Percentiles rank a stretch among this genome's conserved stretches.
These are phyloP conservation scores for Pachyramphus minor DNA, from an alignment of 2,113 vertebrate genomes.

Conservation along the genomic window DNA sequence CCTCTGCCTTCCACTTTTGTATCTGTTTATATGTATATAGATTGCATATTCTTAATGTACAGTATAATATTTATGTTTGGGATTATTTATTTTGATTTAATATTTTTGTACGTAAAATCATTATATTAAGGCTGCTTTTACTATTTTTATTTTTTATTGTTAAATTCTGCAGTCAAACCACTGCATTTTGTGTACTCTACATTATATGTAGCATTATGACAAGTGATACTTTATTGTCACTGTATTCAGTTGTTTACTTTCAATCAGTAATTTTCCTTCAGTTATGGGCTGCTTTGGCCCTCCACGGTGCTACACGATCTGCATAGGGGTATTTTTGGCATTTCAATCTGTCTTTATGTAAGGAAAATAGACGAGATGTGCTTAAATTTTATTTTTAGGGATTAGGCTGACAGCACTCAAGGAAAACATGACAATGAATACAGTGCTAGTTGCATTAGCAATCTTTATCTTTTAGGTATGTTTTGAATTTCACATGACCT, in stretches of 20 bases:
- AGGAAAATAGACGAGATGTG: constrained; percentile 49
- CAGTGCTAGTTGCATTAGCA: constrained; percentile 60
- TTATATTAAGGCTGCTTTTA: constrained; percentile 76
- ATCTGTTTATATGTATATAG: constrained; percentile 60
- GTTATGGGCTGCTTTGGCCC: constrained; percentile 61
- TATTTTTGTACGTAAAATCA: constrained; percentile 85
- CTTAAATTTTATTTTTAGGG: constrained; percentile 54
- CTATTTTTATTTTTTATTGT: constrained; percentile 59
- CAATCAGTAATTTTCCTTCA: constrained; percentile 72
- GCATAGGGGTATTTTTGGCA: constrained; percentile 66
- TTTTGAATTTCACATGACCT: constrained; percentile 71
- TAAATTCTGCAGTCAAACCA: constrained; percentile 73
- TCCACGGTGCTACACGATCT: constrained; percentile 75
- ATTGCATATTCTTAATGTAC: constrained; percentile 78
- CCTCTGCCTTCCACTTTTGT: constrained; percentile 76
- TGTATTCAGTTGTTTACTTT: constrained; percentile 79
- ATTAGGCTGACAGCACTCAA: constrained; percentile 48
- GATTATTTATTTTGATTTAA: constrained; percentile 87
- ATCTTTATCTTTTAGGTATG: constrained; percentile 54
- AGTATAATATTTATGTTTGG: constrained; percentile 85
- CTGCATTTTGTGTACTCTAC: constrained; percentile 82
- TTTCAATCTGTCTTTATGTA: constrained; percentile 59
- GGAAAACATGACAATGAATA: constrained; percentile 52
- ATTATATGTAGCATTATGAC: constrained; percentile 80
- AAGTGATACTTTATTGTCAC: constrained; percentile 77